Evolutionary conservation across 2,797 vertebrate species (phyloP).

Genomic region (Lacerta bilineata): DNA sequence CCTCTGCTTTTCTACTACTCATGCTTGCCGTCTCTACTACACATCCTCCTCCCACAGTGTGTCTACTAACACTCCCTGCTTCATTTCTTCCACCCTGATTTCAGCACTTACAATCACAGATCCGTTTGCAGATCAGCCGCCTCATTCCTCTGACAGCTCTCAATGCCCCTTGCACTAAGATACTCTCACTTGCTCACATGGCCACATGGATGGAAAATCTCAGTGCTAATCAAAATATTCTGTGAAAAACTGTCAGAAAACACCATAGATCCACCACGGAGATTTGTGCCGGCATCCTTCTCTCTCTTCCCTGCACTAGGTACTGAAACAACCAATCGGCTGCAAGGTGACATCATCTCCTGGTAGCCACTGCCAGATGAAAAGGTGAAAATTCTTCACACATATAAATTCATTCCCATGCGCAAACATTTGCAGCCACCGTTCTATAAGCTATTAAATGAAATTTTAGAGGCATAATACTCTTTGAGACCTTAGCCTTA

Average conservation of each 20-base stretch:
- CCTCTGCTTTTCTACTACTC: constrained; percentile 67
- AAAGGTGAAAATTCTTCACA: constrained; percentile 83
- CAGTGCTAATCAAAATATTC: constrained; percentile 75
- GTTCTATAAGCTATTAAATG: constrained; percentile 41
- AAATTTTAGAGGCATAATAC: constrained; percentile 19
- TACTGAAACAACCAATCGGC: constrained; percentile 82
- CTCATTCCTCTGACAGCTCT: constrained; percentile 89
- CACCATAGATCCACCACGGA: constrained; percentile 83
- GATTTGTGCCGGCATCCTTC: constrained; percentile 93
- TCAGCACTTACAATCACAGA: constrained; percentile 98
- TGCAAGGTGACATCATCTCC: constrained; percentile 86
- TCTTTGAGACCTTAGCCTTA: not conserved
- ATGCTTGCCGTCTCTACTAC: constrained; percentile 73
- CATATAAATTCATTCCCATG: constrained; percentile 71
- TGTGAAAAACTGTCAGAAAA: constrained; percentile 77
- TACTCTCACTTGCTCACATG: constrained; percentile 80
- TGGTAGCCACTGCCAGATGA: constrained; percentile 79
- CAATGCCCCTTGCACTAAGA: constrained; percentile 82
- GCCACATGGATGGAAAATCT: constrained; percentile 71
- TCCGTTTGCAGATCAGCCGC: constrained; percentile 97
- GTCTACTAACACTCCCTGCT: constrained; percentile 79
- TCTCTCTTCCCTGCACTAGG: constrained; percentile 83
- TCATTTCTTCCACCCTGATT: constrained; percentile 80
- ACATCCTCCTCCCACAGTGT: constrained; percentile 82
- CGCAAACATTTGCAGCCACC: constrained; percentile 52